Evolutionary conservation across 2,888 invertebrate genomes (phyloP).

Genomic region (Microctonus hyperodae): DNA sequence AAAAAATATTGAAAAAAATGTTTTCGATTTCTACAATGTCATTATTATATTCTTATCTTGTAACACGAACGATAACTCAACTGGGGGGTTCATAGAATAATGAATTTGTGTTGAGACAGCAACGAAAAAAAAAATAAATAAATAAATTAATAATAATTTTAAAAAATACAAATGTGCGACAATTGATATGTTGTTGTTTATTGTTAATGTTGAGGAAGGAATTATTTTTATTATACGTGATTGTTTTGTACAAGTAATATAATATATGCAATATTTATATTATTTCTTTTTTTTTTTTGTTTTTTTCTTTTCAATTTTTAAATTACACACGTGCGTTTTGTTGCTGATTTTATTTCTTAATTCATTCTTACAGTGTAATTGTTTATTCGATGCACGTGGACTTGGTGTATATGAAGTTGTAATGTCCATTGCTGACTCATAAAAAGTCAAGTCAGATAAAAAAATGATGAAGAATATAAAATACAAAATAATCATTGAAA

Average conservation of each 20-base stretch:
- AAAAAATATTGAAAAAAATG: too few species aligned
- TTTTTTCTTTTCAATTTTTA: background rate
- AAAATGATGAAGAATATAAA: background rate
- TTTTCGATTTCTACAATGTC: background rate
- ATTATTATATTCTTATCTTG: background rate
- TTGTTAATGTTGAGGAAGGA: background rate
- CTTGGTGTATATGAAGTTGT: background rate
- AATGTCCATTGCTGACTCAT: background rate
- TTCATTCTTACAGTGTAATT: background rate
- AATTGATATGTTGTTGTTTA: background rate
- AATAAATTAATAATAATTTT: background rate
- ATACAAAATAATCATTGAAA: background rate
- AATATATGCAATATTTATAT: background rate
- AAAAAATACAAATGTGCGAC: background rate
- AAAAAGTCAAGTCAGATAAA: background rate
- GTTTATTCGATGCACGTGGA: background rate
- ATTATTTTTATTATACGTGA: background rate
- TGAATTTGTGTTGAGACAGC: background rate
- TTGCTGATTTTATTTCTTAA: background rate
- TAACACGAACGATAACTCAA: background rate
- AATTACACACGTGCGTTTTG: background rate
- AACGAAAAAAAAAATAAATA: background rate
- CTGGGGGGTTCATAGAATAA: background rate
- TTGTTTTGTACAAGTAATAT: background rate
- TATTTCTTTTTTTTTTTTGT: background rate